Conservation (phyloP, 2,113 vertebrate species). For the Odocoileus hemionus region DNA sequence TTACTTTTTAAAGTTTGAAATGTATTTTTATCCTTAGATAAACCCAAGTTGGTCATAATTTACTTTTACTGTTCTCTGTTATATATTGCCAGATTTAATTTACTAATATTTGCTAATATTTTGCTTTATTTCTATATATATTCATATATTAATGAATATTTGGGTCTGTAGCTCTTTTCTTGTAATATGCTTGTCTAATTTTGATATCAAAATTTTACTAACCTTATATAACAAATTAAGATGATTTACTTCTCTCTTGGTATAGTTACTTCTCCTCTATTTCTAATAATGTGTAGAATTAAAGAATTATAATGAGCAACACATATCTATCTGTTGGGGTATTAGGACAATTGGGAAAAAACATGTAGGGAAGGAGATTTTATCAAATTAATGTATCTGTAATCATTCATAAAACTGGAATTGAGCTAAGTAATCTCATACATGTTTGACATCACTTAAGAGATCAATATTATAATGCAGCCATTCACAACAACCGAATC, state of each 20-base stretch:
- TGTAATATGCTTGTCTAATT: neutral
- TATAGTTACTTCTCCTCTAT: neutral
- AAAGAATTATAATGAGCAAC: neutral
- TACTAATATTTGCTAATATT: neutral
- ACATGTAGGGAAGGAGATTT: neutral
- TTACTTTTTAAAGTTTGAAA: neutral
- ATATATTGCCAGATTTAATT: neutral
- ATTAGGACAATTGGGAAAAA: neutral
- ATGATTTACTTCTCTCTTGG: neutral
- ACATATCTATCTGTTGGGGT: neutral
- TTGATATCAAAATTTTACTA: neutral
- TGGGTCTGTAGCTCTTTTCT: neutral
- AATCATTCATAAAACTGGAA: neutral
- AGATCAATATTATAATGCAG: neutral
- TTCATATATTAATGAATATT: neutral
- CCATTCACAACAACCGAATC: neutral
- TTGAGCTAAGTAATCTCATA: neutral
- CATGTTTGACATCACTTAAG: neutral
- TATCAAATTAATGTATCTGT: neutral
- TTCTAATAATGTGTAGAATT: neutral
- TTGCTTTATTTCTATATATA: neutral
- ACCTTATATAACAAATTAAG: neutral
- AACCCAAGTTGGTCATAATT: neutral
- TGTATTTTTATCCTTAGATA: neutral
- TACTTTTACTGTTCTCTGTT: neutral